phyloP scores from a whole-genome alignment of 2,888 invertebrate species.

The Platycheirus albimanus region DNA sequence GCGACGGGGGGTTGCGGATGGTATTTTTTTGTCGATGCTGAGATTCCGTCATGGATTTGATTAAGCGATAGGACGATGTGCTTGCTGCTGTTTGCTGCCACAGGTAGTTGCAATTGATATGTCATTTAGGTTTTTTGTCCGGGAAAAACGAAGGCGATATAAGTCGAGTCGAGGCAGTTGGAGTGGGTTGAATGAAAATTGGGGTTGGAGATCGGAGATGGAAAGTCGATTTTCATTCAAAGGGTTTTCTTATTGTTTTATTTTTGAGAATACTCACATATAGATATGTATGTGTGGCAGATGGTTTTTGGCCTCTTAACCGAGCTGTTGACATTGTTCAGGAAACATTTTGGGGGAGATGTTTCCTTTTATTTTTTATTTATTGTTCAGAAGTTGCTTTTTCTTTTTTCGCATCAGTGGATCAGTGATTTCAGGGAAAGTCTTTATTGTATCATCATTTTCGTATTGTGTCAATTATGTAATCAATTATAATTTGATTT shows the following conservation, averaged over 20 bases:
- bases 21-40: slow-evolving; percentile 60
- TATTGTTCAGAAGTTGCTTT: background rate
- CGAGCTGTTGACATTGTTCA: slow-evolving; percentile 52
- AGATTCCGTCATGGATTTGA: slow-evolving; percentile 74
- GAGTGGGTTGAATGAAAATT: slow-evolving; percentile 8
- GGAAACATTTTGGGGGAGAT: slow-evolving; percentile 32
- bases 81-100: slow-evolving; percentile 59
- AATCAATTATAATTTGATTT: no score
- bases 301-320: slow-evolving; percentile 46
- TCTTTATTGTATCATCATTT: no score
- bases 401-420: no score
- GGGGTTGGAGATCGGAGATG: no score
- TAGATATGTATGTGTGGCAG: no score
- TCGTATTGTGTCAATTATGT: no score
- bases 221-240: slow-evolving; percentile 42
- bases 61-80: slow-evolving; percentile 70
- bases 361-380: slow-evolving; percentile 41
- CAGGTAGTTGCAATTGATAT: slow-evolving; percentile 74
- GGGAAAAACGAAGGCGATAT: slow-evolving; percentile 32
- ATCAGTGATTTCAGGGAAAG: no score
- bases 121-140: slow-evolving; percentile 71
- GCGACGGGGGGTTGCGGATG: background rate
- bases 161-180: slow-evolving; percentile 5
- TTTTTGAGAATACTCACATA: slow-evolving; percentile 21
- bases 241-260: slow-evolving; percentile 10